These are phyloP conservation scores for Pterocles gutturalis DNA, from an alignment of 2,113 vertebrate genomes.

Conservation along the genomic window DNA sequence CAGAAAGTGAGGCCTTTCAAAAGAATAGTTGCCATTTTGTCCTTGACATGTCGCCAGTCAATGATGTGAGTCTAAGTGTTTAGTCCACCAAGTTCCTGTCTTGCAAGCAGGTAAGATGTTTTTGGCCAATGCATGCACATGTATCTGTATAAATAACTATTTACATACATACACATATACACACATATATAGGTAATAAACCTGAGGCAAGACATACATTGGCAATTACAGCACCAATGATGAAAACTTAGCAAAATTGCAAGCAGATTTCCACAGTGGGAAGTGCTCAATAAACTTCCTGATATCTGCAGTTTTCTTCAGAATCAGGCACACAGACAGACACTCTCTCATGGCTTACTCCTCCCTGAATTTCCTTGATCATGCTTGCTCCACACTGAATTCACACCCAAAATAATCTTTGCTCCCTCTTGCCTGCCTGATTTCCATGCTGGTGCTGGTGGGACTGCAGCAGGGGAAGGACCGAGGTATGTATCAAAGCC, in stretches of 20 bases:
- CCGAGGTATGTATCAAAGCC: fast-evolving
- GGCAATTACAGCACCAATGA: not conserved
- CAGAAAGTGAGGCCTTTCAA: not conserved
- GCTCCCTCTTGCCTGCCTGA: not conserved
- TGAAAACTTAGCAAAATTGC: not conserved
- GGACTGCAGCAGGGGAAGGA: not conserved
- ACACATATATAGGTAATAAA: not conserved
- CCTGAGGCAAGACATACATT: not conserved
- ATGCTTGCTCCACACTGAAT: not conserved
- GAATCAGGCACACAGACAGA: not conserved
- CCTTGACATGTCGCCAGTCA: not conserved
- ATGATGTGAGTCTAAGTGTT: not conserved
- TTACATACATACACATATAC: not conserved
- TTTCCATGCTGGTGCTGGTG: not conserved
- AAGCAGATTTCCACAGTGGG: not conserved
- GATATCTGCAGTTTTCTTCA: not conserved
- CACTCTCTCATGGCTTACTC: not conserved
- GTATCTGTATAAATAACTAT: not conserved
- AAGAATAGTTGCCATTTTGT: not conserved
- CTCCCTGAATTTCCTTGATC: not conserved
- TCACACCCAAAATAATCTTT: not conserved
- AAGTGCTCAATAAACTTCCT: not conserved
- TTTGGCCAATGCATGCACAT: not conserved
- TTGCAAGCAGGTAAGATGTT: not conserved
- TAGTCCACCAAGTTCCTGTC: not conserved